phyloP scores from a whole-genome alignment of 1,140 invertebrate species.

The Drosophila lini region DNA sequence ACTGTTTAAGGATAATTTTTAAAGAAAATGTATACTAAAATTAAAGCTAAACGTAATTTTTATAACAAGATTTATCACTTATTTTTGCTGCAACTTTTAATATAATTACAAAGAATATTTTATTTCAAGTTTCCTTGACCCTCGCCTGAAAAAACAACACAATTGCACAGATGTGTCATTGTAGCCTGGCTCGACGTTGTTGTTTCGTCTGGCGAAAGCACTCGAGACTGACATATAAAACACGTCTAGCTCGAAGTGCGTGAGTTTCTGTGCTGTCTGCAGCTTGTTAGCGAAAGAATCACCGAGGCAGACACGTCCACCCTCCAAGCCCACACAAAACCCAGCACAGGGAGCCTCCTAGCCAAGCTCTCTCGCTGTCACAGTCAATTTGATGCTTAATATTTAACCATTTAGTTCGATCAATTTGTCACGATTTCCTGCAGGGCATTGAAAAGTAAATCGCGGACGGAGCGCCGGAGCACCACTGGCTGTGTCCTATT shows the following conservation, averaged over 20 bases:
- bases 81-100: neutral
- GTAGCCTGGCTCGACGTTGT: conserved; percentile 16
- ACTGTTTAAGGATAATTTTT: neutral
- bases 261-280: conserved; percentile 42
- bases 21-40: too few relatives aligned
- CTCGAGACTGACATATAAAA: conserved; percentile 79
- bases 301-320: conserved; percentile 11
- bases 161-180: conserved; percentile 10
- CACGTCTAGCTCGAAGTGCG: conserved; percentile 67
- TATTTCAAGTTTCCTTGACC: conserved; percentile 8
- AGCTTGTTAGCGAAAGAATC: conserved; percentile 55
- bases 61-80: too few relatives aligned
- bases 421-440: conserved; percentile 79
- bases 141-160: conserved; percentile 14
- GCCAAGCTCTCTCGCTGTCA: conserved; percentile 51
- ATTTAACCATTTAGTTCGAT: conserved; percentile 82
- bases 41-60: too few relatives aligned
- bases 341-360: neutral
- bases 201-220: conserved; percentile 64
- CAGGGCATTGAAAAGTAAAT: conserved; percentile 43
- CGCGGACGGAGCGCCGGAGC: conserved; percentile 15
- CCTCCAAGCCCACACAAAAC: neutral
- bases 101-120: neutral
- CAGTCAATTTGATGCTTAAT: conserved; percentile 76
- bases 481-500: conserved; percentile 45